A percentile compares a stretch with the other conserved stretches of the same genome.
phyloP scores from a whole-genome alignment of 2,113 vertebrate genomes.

The Scomber scombrus region DNA sequence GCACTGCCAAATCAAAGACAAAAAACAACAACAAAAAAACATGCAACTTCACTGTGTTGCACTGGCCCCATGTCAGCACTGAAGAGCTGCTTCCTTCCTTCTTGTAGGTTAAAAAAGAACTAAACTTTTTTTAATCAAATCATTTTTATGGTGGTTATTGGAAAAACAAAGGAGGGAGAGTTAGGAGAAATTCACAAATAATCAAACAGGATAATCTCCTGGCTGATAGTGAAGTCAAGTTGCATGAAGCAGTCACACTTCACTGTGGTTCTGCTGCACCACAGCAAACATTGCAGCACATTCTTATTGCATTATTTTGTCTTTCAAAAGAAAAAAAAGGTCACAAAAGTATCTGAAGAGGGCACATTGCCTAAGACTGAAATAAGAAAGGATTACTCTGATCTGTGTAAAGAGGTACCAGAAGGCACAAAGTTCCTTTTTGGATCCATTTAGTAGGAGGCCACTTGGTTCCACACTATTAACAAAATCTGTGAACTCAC shows the following conservation, averaged over 20 bases:
- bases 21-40: conserved; percentile 5
- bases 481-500: conserved; percentile 26
- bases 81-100: not conserved
- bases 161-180: not conserved
- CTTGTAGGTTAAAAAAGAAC: not conserved
- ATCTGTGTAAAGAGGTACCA: conserved; percentile 49
- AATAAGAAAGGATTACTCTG: conserved; percentile 31
- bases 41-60: conserved; percentile 15
- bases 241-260: conserved; percentile 18
- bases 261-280: conserved; percentile 14
- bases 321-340: conserved; percentile 33
- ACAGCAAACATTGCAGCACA: conserved; percentile 7
- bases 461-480: conserved; percentile 15
- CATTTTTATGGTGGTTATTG: not conserved
- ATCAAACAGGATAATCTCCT: conserved; percentile 10
- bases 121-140: not conserved
- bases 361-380: conserved; percentile 6
- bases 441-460: conserved; percentile 42
- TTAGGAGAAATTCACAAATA: conserved; percentile 5
- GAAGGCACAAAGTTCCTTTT: conserved; percentile 70
- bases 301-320: conserved; percentile 33
- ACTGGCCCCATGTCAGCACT: conserved; percentile 31
- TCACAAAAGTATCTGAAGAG: conserved; percentile 23
- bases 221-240: not conserved
- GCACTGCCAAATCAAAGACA: not conserved